phyloP scores from a whole-genome alignment of 1,140 invertebrate genomes.

The Drosophila rhopaloa region DNA sequence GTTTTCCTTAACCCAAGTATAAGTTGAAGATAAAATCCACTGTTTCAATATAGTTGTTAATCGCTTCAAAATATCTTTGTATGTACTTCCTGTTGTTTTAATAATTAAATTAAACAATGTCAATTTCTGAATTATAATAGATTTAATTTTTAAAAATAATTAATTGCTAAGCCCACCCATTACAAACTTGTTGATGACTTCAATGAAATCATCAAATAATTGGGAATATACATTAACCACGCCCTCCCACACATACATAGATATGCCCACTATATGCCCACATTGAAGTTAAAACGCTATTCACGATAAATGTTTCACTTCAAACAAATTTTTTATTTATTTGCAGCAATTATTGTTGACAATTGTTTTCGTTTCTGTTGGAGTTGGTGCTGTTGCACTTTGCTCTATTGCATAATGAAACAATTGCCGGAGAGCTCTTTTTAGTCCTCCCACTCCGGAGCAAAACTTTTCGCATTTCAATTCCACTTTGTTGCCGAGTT shows the following conservation, averaged over 20 bases:
- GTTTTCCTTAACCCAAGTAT: background rate
- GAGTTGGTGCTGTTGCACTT: conserved; percentile 48
- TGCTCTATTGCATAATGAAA: conserved; percentile 56
- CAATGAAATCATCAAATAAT: conserved; percentile 34
- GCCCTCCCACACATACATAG: conserved; percentile 3
- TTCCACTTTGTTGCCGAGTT: conserved; percentile 34
- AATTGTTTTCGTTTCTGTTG: conserved; percentile 30
- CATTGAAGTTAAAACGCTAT: conserved; percentile 12
- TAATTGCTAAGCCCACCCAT: too few relatives aligned
- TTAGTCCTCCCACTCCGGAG: conserved; percentile 25
- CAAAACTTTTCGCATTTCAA: conserved; percentile 7
- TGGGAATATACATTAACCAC: background rate
- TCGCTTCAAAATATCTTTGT: too few relatives aligned
- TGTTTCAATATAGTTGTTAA: too few relatives aligned
- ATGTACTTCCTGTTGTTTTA: background rate
- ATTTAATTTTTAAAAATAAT: too few relatives aligned
- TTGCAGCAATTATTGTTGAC: conserved; percentile 35
- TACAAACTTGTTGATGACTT: background rate
- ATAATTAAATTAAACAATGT: too few relatives aligned
- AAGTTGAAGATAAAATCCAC: background rate
- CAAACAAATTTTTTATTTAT: conserved; percentile 9
- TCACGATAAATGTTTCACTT: conserved; percentile 16
- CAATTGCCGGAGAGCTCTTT: conserved; percentile 33
- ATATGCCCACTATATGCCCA: conserved; percentile 15
- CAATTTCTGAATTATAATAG: too few relatives aligned